Evolutionary conservation across 2,113 vertebrate species (phyloP).

Genomic region (Melanostigma gelatinosum): DNA sequence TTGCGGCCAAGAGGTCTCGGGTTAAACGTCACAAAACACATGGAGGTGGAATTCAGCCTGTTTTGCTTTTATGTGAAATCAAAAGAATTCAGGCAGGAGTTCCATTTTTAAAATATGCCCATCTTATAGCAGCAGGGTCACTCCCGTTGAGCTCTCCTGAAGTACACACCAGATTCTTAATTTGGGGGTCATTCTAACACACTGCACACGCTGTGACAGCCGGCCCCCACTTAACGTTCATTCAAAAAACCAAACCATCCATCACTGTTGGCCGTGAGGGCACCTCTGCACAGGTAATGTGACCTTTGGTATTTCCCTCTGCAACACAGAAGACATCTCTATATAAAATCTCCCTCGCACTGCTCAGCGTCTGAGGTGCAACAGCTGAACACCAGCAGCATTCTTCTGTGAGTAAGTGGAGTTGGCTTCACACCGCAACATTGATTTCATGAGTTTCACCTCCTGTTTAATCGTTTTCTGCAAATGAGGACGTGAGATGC

Average conservation of each 20-base stretch:
- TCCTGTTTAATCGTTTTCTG: slow-evolving; percentile 7
- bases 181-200: slow-evolving; percentile 27
- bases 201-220: slow-evolving; percentile 17
- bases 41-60: not conserved
- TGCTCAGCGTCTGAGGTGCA: not conserved
- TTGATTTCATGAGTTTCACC: slow-evolving; percentile 20
- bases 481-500: slow-evolving; percentile 8
- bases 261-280: slow-evolving; percentile 44
- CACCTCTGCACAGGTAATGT: slow-evolving; percentile 21
- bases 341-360: not conserved
- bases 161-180: slow-evolving; percentile 35
- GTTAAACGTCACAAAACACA: not conserved
- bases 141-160: slow-evolving; percentile 13
- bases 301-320: slow-evolving; percentile 40
- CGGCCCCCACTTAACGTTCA: slow-evolving; percentile 32
- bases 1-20: not conserved
- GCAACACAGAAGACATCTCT: slow-evolving; percentile 11
- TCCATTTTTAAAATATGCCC: not conserved
- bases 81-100: not conserved
- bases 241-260: slow-evolving; percentile 62
- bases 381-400: not conserved
- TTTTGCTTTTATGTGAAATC: slow-evolving; percentile 23
- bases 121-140: slow-evolving; percentile 36
- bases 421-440: slow-evolving; percentile 1
- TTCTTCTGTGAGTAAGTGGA: not conserved